These are phyloP conservation scores for Aphrocallistes beatrix DNA, from an alignment of 37 sponge, comb jelly and placozoan species.

Conservation along the genomic window DNA sequence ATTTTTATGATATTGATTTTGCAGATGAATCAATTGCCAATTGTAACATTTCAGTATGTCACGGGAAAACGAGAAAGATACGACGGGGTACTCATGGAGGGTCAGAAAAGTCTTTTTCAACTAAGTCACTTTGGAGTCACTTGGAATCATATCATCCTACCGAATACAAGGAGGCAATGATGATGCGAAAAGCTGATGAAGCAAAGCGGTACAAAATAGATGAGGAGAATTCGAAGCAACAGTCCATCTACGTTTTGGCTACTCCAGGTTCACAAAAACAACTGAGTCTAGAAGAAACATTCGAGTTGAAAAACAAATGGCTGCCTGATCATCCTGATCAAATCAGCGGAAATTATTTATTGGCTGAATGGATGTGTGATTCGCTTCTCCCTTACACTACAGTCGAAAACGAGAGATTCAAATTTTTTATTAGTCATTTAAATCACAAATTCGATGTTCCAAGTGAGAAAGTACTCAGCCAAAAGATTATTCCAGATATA, in stretches of 20 bases:
- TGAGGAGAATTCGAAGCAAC: not conserved
- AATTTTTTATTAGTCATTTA: not conserved
- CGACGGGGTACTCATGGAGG: constrained; percentile 14
- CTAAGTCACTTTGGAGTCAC: constrained; percentile 9
- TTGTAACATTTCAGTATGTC: not conserved
- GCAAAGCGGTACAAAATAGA: not conserved
- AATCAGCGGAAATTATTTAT: not conserved
- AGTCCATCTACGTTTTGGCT: not conserved
- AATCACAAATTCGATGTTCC: constrained; percentile 18
- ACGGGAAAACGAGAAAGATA: constrained; percentile 6
- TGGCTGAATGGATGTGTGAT: constrained; percentile 15
- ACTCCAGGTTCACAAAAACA: not conserved
- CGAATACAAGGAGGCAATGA: constrained; percentile 1
- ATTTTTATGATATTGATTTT: constrained; percentile 5
- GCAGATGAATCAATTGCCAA: not conserved
- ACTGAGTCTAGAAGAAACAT: constrained; percentile 8
- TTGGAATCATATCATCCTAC: not conserved
- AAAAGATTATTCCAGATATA: constrained; percentile 6
- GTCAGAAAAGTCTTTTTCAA: constrained; percentile 15
- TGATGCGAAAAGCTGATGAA: constrained; percentile 4
- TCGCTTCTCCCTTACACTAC: constrained; percentile 19
- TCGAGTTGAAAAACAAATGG: not conserved
- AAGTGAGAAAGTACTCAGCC: not conserved
- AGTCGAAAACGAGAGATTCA: constrained; percentile 20
- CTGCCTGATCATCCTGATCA: not conserved